These are phyloP conservation scores for Bombus fervidus DNA, from an alignment of 1,140 invertebrate genomes.

Conservation along the genomic window DNA sequence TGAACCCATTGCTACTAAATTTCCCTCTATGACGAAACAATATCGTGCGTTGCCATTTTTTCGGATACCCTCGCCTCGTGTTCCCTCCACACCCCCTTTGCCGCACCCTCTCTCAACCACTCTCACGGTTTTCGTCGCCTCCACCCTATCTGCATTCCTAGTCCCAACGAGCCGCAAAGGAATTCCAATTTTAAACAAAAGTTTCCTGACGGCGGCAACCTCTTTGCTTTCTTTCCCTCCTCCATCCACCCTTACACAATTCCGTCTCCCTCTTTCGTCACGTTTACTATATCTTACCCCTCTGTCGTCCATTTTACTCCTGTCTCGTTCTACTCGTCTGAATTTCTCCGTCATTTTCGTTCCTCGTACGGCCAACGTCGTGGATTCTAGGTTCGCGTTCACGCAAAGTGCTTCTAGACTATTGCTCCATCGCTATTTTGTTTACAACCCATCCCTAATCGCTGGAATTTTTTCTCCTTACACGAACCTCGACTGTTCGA, in stretches of 20 bases:
- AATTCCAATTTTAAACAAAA: conserved; percentile 80
- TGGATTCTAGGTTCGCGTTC: conserved; percentile 68
- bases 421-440: conserved; percentile 26
- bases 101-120: conserved; percentile 13
- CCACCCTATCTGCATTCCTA: conserved; percentile 77
- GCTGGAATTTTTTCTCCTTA: neutral
- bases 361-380: conserved; percentile 41
- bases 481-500: neutral
- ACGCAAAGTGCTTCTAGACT: conserved; percentile 57
- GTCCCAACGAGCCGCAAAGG: conserved; percentile 78
- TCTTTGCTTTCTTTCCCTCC: conserved; percentile 55
- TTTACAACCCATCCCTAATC: conserved; percentile 40
- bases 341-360: conserved; percentile 36
- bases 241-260: neutral
- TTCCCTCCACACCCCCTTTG: conserved; percentile 6
- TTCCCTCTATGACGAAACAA: conserved; percentile 71
- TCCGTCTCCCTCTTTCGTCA: neutral
- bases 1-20: conserved; percentile 19
- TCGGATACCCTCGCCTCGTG: conserved; percentile 17
- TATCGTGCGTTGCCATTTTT: conserved; percentile 67
- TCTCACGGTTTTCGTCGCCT: conserved; percentile 71
- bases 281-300: neutral
- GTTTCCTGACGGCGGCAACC: conserved; percentile 76
- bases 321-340: neutral
- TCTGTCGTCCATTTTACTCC: neutral